Percentiles rank a stretch among this genome's conserved stretches.
Conservation (phyloP, 2,888 invertebrate species). For the Augiades crinisus region DNA sequence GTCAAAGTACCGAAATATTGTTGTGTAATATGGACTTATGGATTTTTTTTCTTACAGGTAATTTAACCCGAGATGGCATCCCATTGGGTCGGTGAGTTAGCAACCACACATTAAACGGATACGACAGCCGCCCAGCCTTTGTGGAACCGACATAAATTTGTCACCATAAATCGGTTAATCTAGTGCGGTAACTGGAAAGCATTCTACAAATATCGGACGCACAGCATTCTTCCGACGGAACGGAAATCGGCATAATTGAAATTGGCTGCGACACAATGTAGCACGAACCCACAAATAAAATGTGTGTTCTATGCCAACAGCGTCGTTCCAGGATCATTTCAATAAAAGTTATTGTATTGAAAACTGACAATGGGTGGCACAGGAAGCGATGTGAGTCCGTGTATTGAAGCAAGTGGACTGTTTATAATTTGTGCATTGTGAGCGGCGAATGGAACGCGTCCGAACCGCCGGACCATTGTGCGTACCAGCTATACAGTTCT, state of each 20-base stretch:
- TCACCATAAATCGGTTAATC: constrained; percentile 42
- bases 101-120: constrained; percentile 21
- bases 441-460: constrained; percentile 64
- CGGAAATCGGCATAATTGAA: constrained; percentile 72
- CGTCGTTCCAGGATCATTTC: constrained; percentile 73
- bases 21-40: constrained; percentile 42
- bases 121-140: constrained; percentile 35
- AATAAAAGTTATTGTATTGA: constrained; percentile 80
- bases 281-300: constrained; percentile 69
- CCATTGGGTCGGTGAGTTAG: constrained; percentile 25
- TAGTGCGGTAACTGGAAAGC: constrained; percentile 47
- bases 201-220: constrained; percentile 54
- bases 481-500: constrained; percentile 54
- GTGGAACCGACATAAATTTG: constrained; percentile 64
- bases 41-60: constrained; percentile 64
- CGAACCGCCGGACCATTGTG: constrained; percentile 54
- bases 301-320: constrained; percentile 61
- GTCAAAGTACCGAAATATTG: constrained; percentile 18
- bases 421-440: constrained; percentile 80
- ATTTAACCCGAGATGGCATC: constrained; percentile 45
- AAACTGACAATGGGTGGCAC: constrained; percentile 71
- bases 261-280: constrained; percentile 66
- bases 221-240: constrained; percentile 59
- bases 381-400: constrained; percentile 75
- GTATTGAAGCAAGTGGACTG: constrained; percentile 78